Base-by-base conservation (phyloP, 1,140 invertebrate species). In the Conus betulinus region DNA sequence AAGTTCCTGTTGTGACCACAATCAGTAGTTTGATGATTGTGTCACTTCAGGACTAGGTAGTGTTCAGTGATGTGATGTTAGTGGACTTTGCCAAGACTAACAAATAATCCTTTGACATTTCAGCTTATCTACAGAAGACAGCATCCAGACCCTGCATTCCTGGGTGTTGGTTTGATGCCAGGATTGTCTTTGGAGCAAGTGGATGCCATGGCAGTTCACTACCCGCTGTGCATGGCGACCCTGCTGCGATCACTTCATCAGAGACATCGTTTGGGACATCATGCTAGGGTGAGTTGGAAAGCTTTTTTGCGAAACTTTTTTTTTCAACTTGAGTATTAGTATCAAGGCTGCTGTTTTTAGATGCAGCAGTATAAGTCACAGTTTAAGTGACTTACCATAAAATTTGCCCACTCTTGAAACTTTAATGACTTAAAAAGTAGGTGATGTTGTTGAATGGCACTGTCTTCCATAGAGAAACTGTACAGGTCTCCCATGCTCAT, bases 181-280 rank as follows among this genome's bases (percentile, higher is more conserved):
- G 79, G 79, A 51, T 39, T 92, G 71, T 87, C 83, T 81, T 86
- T 89, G 85, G 84, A 89, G 5, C 51, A 88, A 10, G 88, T 91
- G 53, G 76, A 90, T 51, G 53, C 63, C n/a, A 84, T 89, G 82
- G 85, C 55, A 7, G 53, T 57, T 20, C 76, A 79, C 39, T 93
- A 91, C 79, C 93, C 92, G n/a, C 91, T 91, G 0, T 93, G 93
- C 78, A 93, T 93, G 93, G 27, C 15, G 0, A 83, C 89, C 25
- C 81, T 91, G 7, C 86, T 91, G 78, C 76, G 84, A 57, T 39
- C 60, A 8, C 88, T 93, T 17, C 55, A 87, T 78, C 15, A 87
- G 25, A 90, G 87, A 67, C 93, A 93, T 63, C 74, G 92, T 67
- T 88, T 93, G 25, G 87, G 84, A 51, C 93, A 93, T 82, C 89